These are phyloP conservation scores for Parotia lawesii DNA, from an alignment of 2,113 vertebrate species.

Conservation along the genomic window DNA sequence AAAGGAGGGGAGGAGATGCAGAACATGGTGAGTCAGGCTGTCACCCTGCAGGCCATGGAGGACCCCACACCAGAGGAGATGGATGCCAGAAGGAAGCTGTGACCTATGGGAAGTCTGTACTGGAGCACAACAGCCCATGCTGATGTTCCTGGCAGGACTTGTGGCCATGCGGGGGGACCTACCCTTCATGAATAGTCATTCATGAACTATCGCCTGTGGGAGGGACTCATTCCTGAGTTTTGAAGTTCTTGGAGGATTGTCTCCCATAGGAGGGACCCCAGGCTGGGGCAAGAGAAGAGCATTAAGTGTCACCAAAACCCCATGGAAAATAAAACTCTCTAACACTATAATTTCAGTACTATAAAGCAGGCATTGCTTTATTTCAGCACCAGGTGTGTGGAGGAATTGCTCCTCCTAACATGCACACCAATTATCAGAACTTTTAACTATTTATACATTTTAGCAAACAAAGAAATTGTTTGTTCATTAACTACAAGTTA, in stretches of 20 bases:
- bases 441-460: background rate
- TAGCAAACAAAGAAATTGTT: background rate
- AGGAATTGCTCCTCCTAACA: background rate
- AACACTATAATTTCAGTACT: background rate
- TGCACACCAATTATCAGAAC: background rate
- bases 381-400: background rate
- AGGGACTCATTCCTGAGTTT: no score
- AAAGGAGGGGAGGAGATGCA: background rate
- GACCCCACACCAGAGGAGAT: background rate
- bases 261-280: background rate
- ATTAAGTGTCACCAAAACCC: background rate
- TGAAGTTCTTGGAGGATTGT: background rate
- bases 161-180: background rate
- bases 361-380: background rate
- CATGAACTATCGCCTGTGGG: background rate
- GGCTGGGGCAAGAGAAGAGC: background rate
- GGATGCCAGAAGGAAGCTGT: background rate
- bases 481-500: background rate
- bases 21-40: background rate
- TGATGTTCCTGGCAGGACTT: background rate
- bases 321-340: background rate
- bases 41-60: background rate
- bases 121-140: background rate
- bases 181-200: rapidly evolving
- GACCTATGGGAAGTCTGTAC: background rate